Evolutionary conservation across 2,113 vertebrate species (phyloP).

Genomic region (Cygnus buccinator): DNA sequence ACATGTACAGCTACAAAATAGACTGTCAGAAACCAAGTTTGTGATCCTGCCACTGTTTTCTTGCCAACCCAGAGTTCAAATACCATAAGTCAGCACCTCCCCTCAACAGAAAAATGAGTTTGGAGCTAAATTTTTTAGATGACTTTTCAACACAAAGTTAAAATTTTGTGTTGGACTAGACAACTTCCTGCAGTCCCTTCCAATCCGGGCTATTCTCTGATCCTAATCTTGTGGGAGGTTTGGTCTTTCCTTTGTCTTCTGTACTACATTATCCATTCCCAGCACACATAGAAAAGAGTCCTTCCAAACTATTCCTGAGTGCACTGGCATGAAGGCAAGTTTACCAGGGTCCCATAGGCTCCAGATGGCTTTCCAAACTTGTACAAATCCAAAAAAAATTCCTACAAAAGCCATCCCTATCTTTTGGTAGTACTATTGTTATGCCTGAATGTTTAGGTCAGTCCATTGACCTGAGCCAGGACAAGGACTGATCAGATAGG

Average conservation of each 20-base stretch:
- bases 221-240: neutral
- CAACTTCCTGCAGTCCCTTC: neutral
- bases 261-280: neutral
- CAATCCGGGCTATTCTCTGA: neutral
- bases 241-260: neutral
- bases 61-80: neutral
- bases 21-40: neutral
- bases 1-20: neutral
- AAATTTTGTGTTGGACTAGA: neutral
- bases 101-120: too few species aligned
- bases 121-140: neutral
- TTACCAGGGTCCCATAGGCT: neutral
- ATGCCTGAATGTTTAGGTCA: rapidly evolving
- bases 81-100: neutral
- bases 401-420: neutral
- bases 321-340: rapidly evolving
- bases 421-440: neutral
- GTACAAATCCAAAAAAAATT: neutral
- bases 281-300: neutral
- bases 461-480: neutral
- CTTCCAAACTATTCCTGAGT: neutral
- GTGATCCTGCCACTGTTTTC: neutral
- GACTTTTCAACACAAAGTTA: rapidly evolving
- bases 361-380: neutral
- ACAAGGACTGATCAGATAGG: neutral